Base-by-base conservation (phyloP, 2,888 invertebrate species). In the Volucella zonaria region DNA sequence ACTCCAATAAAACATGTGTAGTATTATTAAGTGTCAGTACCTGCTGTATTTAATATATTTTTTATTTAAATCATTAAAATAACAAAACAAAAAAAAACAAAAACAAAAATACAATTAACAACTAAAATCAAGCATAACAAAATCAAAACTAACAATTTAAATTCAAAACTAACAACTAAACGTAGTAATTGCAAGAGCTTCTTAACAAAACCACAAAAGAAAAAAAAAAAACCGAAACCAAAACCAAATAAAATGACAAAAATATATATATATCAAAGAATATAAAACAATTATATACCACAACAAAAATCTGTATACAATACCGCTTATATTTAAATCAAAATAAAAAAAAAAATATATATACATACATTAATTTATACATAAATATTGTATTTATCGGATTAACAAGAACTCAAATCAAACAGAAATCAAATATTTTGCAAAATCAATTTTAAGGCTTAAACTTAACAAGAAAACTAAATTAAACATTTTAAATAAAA, bases 21-120 rank as follows among this genome's bases (percentile, higher is more conserved):
- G 86, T 73, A 82, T 81, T 82, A 86, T 86, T 86, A 86, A 86
- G 82, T 86, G 86, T 86, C 86, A 86, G 86, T 86, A 86, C 86
- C 86, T 86, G 86, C 86, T 82, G 86, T 86, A 86, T 86, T 86
- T 77, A 86, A 80, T 80, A 85, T 81, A 74, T 66, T 70, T 81
- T 83, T 87, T 87, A 74, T 86, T 86, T 87, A 87, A 86, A 81
- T 51, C 79, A 83, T 62, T 58, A 68, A 54, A 68, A 77, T 71
- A 49, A 8, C 58, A 76, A 59, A 80, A 42, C 64, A n/a, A n/a
- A n/a, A n/a, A n/a, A n/a, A n/a, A n/a, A n/a, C n/a, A n/a, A n/a
- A n/a, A n/a, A n/a, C n/a, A n/a, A 4, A 64, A 66, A 56, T 12
- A 23, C 18, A 68, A 74, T 14, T 14, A 12, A 75, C 52, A 43